Evolutionary conservation across 2,113 vertebrate species (phyloP), one percentile per base, ranked within the genome.

Genomic region (Chascanopsetta lugubris): DNA sequence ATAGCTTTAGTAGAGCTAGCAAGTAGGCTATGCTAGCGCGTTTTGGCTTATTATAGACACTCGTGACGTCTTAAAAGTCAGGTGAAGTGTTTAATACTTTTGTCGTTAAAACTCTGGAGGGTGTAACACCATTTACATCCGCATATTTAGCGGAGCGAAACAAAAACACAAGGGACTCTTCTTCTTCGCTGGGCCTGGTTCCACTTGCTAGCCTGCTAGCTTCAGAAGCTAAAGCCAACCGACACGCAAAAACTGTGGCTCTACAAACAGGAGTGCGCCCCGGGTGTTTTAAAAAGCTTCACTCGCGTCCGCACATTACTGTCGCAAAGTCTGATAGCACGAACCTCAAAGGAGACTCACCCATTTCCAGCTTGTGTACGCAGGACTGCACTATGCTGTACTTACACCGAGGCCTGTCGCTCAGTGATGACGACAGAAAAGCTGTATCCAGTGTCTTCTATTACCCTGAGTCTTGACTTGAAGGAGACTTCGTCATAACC

Each of bases 321-420:
- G n/a, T 32, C 43, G 1, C 60, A 56, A 3, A 38, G 9, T 46
- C 3, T 38, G 20, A 47, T 25, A 32, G 3, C 57, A 36, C n/a
- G 62, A 24, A 29, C 22, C 50, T 0, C 18, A 1, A 34, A 61
- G 8, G 49, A 18, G 15, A 80, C 67, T 84, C 69, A 69, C 83
- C 62, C 75, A 78, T 69, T 4, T 75, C 61, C 62, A 66, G 63
- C 53, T 27, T 26, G 8, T 40, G 46, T 18, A 49, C 57, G 58
- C 49, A 50, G 30, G 25, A 26, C 72, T 34, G 36, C 24, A 30
- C n/a, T n/a, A n/a, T n/a, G n/a, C 67, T 8, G 7, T 7, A 57
- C 34, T 61, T 25, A 25, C n/a, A 21, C 49, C 7, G 38, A 79
- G 69, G 82, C 74, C 75, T n/a, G 89, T 85, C 87, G 89, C 89